These are phyloP conservation scores for Periplaneta americana DNA, from an alignment of 1,140 invertebrate genomes.

Conservation along the genomic window DNA sequence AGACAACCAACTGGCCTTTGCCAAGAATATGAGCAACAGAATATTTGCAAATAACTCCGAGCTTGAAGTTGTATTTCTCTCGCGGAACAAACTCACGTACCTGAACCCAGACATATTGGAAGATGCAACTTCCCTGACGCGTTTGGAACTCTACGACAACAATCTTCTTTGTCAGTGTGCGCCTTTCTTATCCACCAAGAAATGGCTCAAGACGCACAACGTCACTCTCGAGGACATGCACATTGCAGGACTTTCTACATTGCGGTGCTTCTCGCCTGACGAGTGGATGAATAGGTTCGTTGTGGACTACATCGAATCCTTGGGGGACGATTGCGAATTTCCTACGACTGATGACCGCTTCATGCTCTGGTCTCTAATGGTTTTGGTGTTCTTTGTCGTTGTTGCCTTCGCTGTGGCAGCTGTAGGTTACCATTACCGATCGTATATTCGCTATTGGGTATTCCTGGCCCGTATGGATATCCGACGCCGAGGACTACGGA, in stretches of 20 bases:
- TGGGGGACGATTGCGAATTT: slow-evolving; percentile 23
- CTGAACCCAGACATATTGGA: slow-evolving; percentile 47
- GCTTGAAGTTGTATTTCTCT: slow-evolving; percentile 36
- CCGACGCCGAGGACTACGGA: slow-evolving; percentile 34
- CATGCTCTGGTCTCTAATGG: slow-evolving; percentile 26
- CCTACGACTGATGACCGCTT: slow-evolving; percentile 10
- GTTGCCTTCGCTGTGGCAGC: slow-evolving; percentile 28
- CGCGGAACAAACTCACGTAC: slow-evolving; percentile 46
- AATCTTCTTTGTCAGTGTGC: slow-evolving; percentile 47
- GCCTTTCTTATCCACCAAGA: slow-evolving; percentile 35
- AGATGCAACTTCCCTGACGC: slow-evolving; percentile 41
- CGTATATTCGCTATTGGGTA: slow-evolving; percentile 47
- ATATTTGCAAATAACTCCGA: slow-evolving; percentile 42
- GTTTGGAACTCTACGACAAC: slow-evolving; percentile 44
- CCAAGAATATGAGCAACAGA: slow-evolving; percentile 39
- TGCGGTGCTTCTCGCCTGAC: slow-evolving; percentile 36
- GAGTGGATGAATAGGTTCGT: slow-evolving; percentile 37
- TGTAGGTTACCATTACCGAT: slow-evolving; percentile 36
- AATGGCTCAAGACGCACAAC: slow-evolving; percentile 35
- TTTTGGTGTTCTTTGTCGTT: slow-evolving; percentile 32
- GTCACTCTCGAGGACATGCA: slow-evolving; percentile 28
- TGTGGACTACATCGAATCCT: slow-evolving; percentile 31
- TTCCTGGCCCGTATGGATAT: slow-evolving; percentile 43
- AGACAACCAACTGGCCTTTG: not conserved
- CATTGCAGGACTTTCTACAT: slow-evolving; percentile 32